Percentiles rank a stretch among this genome's conserved stretches.
Conservation (phyloP, 2,113 vertebrate species). For the Cyanoramphus novaezelandiae region DNA sequence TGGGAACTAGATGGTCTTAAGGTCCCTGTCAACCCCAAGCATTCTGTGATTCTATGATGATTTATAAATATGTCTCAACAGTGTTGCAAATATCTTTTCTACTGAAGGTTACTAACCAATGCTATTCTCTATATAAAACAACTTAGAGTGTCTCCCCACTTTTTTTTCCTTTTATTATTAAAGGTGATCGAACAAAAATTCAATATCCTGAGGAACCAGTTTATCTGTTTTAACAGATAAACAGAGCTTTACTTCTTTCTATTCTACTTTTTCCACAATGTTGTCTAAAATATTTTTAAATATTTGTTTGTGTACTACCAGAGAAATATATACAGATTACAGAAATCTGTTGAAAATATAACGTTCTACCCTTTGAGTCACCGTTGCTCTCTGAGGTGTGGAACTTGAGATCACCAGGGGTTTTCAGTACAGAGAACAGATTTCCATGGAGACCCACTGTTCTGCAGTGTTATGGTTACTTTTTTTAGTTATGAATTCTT, state of each 20-base stretch:
- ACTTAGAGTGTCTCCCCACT: fast-evolving
- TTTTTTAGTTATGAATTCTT: neutral
- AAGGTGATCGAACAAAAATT: neutral
- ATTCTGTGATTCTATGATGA: neutral
- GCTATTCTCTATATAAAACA: neutral
- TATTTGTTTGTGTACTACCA: neutral
- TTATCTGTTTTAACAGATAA: neutral
- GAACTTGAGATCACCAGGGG: neutral
- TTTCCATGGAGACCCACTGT: neutral
- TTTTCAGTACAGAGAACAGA: neutral
- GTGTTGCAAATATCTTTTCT: neutral
- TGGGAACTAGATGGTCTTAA: neutral
- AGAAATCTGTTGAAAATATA: neutral
- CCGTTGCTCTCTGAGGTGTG: neutral
- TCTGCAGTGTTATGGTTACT: neutral
- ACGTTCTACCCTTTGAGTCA: neutral
- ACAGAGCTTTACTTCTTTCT: neutral
- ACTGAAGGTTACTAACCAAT: neutral
- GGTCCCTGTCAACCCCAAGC: neutral
- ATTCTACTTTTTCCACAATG: neutral
- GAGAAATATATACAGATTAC: neutral
- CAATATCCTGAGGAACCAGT: neutral
- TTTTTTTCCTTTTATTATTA: neutral
- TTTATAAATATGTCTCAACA: neutral
- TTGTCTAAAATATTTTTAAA: neutral